Evolutionary conservation across 2,797 vertebrate genomes (phyloP), one percentile per base, ranked within the genome.

Genomic region (Saxicola maurus): DNA sequence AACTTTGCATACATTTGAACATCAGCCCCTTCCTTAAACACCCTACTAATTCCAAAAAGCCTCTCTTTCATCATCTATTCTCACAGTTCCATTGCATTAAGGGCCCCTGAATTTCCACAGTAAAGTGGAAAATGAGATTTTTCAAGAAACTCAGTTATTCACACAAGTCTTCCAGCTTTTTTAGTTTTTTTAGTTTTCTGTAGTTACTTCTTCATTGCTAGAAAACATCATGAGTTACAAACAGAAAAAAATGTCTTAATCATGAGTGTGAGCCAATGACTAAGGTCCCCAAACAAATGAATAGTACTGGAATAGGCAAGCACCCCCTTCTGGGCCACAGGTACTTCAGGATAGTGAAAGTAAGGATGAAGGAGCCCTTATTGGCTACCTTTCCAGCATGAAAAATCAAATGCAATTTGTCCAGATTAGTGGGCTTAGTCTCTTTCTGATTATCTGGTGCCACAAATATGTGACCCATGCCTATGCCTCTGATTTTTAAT

Each of bases 371-470:
- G 90, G 40, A 93, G 30, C 59, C 91, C 81, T 82, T 94, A 95
- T 55, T 92, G 92, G 92, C 82, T 96, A 91, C 64, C 21, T 89
- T 73, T 92, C 82, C 89, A 73, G 91, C 94, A 94, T 94, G 85
- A 94, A 95, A 97, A 94, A 97, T 96, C 96, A 96, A 96, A 97
- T 65, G 89, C 86, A 91, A 96, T 97, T 97, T 97, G 94, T 96
- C 91, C 94, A 75, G 92, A 96, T 96, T 96, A 96, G 87, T 89
- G 48, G 82, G 72, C 43, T 95, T 94, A 93, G 92, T 96, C 62
- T 96, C 90, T 92, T 94, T 93, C 93, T 96, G 95, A 96, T 97
- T 96, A 95, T 94, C 91, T 82, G 30, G 87, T 86, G 95, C 86
- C 92, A 93, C 90, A 95, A 95, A 96, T 92, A 94, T 88, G 82